phyloP scores from a whole-genome alignment of 2,113 vertebrate species.

The Columba janthina region DNA sequence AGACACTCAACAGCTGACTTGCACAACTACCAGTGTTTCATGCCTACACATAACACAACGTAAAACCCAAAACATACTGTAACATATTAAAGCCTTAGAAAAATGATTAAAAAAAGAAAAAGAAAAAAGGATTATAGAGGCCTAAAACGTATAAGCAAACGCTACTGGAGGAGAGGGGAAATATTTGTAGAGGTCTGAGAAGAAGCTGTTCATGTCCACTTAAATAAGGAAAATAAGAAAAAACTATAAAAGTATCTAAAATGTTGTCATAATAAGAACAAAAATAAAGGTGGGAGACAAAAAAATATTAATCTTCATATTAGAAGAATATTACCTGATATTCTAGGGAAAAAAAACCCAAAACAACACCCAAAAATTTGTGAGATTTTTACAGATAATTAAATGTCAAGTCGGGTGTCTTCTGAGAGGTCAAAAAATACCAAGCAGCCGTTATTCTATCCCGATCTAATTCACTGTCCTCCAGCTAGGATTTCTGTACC shows the following conservation, averaged over 20 bases:
- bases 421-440: neutral
- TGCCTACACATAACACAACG: neutral
- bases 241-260: neutral
- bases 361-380: neutral
- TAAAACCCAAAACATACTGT: neutral
- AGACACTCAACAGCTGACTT: neutral
- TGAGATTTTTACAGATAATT: neutral
- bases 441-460: accelerated
- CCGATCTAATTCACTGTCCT: neutral
- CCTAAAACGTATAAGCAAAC: neutral
- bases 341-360: neutral
- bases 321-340: neutral
- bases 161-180: neutral
- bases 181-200: neutral
- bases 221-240: neutral
- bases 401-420: neutral
- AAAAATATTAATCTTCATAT: accelerated
- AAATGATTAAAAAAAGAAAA: neutral
- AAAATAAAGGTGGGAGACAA: neutral
- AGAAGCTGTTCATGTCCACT: neutral
- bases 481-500: neutral
- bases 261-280: neutral
- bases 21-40: neutral
- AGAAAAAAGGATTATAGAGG: neutral
- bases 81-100: neutral